phyloP scores from a whole-genome alignment of 2,113 vertebrate species.

The Struthio camelus region DNA sequence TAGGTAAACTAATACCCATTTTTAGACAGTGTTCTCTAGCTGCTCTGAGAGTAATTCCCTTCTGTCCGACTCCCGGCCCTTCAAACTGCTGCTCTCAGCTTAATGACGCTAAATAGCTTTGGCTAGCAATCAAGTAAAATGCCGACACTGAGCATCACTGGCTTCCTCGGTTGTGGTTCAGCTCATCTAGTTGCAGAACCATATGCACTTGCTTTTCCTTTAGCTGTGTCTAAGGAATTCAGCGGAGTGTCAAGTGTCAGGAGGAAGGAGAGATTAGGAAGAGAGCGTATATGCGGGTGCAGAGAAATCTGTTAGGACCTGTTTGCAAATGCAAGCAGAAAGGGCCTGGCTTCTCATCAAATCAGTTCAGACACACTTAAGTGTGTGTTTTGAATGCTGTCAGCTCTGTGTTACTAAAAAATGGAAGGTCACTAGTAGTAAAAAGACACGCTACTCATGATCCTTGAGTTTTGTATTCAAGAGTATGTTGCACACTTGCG shows the following conservation, averaged over 20 bases:
- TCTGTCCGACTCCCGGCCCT: background rate
- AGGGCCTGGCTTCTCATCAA: background rate
- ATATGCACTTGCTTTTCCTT: background rate
- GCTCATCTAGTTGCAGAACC: background rate
- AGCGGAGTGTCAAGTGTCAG: fast-evolving
- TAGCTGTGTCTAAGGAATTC: background rate
- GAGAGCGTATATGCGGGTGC: too few relatives aligned
- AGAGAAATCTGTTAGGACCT: background rate
- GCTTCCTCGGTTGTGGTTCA: background rate
- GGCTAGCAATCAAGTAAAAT: background rate
- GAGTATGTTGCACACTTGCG: background rate
- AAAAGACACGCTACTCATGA: background rate
- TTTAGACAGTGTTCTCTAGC: background rate
- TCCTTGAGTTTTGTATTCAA: background rate
- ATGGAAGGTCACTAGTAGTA: background rate
- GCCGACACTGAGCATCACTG: background rate
- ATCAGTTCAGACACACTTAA: background rate
- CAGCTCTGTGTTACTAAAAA: background rate
- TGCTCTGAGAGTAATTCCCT: background rate
- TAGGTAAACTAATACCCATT: background rate
- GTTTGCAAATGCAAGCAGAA: background rate
- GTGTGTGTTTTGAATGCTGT: background rate
- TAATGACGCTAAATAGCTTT: background rate
- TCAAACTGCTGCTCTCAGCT: background rate
- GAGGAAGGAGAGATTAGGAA: background rate